Conservation (phyloP, 2,113 vertebrate species). For the Cranoglanis bouderius region DNA sequence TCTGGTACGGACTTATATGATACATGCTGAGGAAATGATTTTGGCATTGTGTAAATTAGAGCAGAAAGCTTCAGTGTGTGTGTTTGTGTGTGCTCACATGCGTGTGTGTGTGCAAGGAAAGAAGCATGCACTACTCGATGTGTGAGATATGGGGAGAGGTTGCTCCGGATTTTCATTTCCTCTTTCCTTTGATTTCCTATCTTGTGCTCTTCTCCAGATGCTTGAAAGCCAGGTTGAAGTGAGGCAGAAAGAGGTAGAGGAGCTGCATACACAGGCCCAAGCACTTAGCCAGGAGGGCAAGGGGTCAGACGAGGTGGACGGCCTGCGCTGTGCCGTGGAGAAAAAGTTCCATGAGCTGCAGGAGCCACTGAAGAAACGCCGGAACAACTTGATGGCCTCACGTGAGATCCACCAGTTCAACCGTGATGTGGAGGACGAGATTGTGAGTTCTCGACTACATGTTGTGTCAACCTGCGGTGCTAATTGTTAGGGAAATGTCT, state of each 20-base stretch:
- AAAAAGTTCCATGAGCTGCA: slow-evolving; percentile 87
- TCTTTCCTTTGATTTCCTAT: neutral
- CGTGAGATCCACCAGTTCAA: slow-evolving; percentile 96
- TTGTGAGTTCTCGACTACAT: slow-evolving; percentile 76
- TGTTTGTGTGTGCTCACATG: slow-evolving; percentile 47
- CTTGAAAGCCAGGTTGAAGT: slow-evolving; percentile 97
- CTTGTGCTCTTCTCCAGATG: slow-evolving; percentile 74
- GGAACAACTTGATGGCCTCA: slow-evolving; percentile 85
- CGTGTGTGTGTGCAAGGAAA: slow-evolving; percentile 36
- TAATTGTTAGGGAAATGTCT: too few relatives aligned
- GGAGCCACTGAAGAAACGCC: slow-evolving; percentile 83
- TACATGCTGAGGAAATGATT: neutral
- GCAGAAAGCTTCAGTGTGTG: neutral
- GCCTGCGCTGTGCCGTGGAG: slow-evolving; percentile 83
- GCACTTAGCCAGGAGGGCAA: slow-evolving; percentile 90
- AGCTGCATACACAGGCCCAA: slow-evolving; percentile 89
- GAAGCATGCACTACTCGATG: slow-evolving; percentile 48
- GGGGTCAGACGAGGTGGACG: slow-evolving; percentile 89
- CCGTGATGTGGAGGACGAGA: slow-evolving; percentile 93
- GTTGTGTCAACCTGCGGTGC: neutral
- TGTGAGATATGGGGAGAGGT: slow-evolving; percentile 57
- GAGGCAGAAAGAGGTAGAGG: slow-evolving; percentile 92
- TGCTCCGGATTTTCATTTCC: slow-evolving; percentile 35
- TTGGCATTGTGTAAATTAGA: neutral
- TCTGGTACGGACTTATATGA: too few relatives aligned